Evolutionary conservation across 2,113 vertebrate genomes (phyloP).

Genomic region (Saguinus imperator): DNA sequence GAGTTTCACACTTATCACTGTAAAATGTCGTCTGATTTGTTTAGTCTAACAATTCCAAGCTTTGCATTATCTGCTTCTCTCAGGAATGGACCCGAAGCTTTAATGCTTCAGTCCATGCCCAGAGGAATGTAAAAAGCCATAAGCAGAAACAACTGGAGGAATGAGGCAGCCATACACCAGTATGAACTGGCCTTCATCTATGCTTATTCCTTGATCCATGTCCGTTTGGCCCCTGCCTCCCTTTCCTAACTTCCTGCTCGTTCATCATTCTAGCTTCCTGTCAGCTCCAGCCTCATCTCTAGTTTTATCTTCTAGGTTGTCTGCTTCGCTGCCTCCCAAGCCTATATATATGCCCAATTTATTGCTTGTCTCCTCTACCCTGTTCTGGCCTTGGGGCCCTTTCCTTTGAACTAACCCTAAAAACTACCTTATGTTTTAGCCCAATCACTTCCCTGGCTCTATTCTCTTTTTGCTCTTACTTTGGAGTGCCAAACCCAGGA

Average conservation of each 20-base stretch:
- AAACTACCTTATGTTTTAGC: conserved; percentile 49
- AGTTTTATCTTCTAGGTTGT: conserved; percentile 69
- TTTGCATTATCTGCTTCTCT: conserved; percentile 16
- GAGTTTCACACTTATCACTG: not conserved
- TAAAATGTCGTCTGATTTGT: conserved; percentile 22
- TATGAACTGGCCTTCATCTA: conserved; percentile 33
- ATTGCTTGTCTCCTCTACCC: conserved; percentile 58
- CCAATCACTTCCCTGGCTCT: conserved; percentile 21
- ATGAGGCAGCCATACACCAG: not conserved
- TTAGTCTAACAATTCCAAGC: conserved; percentile 1
- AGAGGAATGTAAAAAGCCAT: not conserved
- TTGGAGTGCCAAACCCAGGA: not conserved
- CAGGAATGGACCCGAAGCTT: not conserved
- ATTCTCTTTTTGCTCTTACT: conserved; percentile 38
- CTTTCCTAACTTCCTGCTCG: conserved; percentile 43
- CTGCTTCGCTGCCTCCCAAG: conserved; percentile 63
- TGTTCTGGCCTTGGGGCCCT: conserved; percentile 47
- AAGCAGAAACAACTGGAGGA: conserved; percentile 34
- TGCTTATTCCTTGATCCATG: not conserved
- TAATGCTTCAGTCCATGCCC: not conserved
- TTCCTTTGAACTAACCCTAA: conserved; percentile 66
- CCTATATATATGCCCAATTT: conserved; percentile 50
- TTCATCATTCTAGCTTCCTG: conserved; percentile 67
- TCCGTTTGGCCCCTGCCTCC: conserved; percentile 16
- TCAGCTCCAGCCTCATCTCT: conserved; percentile 53